Percentiles rank a stretch among this genome's conserved stretches.
phyloP scores from a whole-genome alignment of 2,888 invertebrate species.

The Papilio gigon region DNA sequence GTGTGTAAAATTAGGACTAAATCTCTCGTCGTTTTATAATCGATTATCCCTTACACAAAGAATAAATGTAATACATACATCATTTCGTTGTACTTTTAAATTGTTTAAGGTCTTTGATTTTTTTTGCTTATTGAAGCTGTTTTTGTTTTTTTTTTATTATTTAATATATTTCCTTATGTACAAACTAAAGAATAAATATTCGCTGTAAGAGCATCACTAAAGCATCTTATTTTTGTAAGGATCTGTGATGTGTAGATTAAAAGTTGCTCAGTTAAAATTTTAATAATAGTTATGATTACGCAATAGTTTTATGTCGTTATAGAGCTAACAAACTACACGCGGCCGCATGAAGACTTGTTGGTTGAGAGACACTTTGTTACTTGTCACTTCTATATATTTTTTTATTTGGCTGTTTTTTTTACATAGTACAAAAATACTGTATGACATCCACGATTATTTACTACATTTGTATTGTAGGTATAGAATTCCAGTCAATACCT shows the following conservation, averaged over 20 bases:
- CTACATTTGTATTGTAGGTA: neutral
- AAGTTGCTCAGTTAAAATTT: conserved; percentile 76
- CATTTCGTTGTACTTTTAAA: conserved; percentile 66
- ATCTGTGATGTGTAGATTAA: conserved; percentile 67
- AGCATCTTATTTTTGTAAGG: conserved; percentile 39
- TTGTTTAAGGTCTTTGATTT: conserved; percentile 50
- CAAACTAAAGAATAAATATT: conserved; percentile 24
- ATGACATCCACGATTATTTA: neutral
- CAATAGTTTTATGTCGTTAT: conserved; percentile 50
- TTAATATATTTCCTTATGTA: conserved; percentile 50
- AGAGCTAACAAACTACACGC: conserved; percentile 9
- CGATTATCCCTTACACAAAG: conserved; percentile 41
- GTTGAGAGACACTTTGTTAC: neutral
- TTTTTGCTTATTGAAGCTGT: conserved; percentile 48
- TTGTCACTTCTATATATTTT: neutral
- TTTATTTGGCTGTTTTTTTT: neutral
- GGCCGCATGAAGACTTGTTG: neutral
- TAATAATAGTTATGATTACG: conserved; percentile 56
- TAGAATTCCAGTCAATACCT: neutral
- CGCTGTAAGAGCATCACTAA: conserved; percentile 15
- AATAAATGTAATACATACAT: conserved; percentile 51
- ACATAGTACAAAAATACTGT: neutral
- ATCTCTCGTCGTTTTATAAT: conserved; percentile 47
- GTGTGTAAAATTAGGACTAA: neutral
- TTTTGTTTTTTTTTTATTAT: conserved; percentile 48